phyloP scores from a whole-genome alignment of 2,888 invertebrate species.

The Zaprionus obscuricornis region DNA sequence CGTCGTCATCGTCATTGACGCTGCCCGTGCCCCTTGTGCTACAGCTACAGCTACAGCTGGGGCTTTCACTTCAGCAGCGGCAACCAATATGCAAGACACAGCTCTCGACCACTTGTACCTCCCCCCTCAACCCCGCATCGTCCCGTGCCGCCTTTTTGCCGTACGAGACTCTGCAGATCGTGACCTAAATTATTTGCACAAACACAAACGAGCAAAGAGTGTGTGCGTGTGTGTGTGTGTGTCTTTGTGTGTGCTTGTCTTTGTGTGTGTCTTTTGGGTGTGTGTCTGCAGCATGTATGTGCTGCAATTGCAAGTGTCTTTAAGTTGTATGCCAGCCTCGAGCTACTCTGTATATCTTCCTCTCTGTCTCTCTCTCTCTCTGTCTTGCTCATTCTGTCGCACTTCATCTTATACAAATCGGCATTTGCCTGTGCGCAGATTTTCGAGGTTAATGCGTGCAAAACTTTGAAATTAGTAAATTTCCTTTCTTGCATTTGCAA shows the following conservation, averaged over 20 bases:
- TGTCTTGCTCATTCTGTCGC: background rate
- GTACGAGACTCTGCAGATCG: constrained; percentile 50
- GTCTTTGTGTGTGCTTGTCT: constrained; percentile 14
- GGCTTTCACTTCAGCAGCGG: constrained; percentile 8
- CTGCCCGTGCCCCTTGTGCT: background rate
- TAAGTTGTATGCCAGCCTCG: constrained; percentile 41
- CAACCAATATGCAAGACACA: constrained; percentile 41
- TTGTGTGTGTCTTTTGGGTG: constrained; percentile 14
- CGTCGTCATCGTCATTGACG: constrained; percentile 6
- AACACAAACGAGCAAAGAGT: constrained; percentile 35
- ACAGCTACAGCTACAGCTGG: constrained; percentile 4
- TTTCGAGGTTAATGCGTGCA: constrained; percentile 77
- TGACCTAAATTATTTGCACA: constrained; percentile 74
- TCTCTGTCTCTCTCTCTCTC: background rate
- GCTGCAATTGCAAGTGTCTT: constrained; percentile 52
- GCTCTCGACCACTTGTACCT: constrained; percentile 21
- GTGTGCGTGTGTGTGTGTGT: constrained; percentile 7
- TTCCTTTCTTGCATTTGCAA: constrained; percentile 62
- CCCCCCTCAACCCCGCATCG: background rate
- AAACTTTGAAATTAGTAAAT: constrained; percentile 78
- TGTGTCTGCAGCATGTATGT: constrained; percentile 9
- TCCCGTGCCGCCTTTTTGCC: background rate
- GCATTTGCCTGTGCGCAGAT: constrained; percentile 70
- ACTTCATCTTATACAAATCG: constrained; percentile 46
- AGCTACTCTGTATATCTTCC: background rate